Evolutionary conservation across 2,113 vertebrate genomes (phyloP), one percentile per base, ranked within the genome.

Genomic region (Cynocephalus volans): DNA sequence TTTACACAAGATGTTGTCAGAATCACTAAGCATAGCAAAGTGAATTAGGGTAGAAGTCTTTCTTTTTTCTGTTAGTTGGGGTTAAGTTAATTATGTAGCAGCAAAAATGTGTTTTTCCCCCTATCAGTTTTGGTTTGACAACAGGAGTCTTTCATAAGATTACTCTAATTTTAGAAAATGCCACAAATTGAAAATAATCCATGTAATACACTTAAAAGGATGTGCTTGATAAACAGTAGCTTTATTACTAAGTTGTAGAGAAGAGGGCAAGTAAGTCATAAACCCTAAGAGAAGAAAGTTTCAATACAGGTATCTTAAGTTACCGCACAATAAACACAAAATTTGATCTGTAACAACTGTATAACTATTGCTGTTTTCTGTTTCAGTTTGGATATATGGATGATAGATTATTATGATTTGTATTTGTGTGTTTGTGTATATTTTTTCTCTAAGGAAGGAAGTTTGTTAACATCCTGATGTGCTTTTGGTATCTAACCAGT

Each of bases 391-490:
- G 50, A 45, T 73, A 28, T 84, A 8, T 48, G 56, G 60, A 45
- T 96, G 41, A 87, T 58, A 70, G 82, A 81, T 84, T 33, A 26
- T 87, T 90, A 65, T 92, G 82, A 96, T 90, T 81, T 97, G 65
- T 96, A 72, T 93, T 77, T 97, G 95, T 96, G 13, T 94, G 33
- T 97, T 33, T 96, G 19, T 96, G 67, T 97, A 95, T 98, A 8
- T 98, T 86, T 79, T 98, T 98, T 98, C 97, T 90, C 98, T 96
- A 98, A 96, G 99, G 99, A 94, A 99, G 99, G 81, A 99, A 99
- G 96, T 99, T 99, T 98, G 99, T 99, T 98, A 99, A 99, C 82
- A 99, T 99, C 98, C 97, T 99, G 98, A 99, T 99, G 99, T 99
- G 99, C 36, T 99, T 99, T 98, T 99, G 99, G 99, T 99, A 99